phyloP scores from a whole-genome alignment of 2,888 invertebrate genomes.

The Drosophila colorata region DNA sequence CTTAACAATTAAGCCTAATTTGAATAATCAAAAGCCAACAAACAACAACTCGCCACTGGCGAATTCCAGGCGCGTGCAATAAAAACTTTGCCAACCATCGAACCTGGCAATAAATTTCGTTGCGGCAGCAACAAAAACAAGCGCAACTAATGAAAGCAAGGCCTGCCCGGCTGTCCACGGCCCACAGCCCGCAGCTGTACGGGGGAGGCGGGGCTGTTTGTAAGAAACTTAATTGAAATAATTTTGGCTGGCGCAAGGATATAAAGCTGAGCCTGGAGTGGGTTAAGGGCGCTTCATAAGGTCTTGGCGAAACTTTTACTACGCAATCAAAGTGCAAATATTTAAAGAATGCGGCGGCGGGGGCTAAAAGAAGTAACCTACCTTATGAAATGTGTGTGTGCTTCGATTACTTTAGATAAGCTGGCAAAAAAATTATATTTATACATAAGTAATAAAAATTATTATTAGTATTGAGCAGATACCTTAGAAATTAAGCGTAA shows the following conservation, averaged over 20 bases:
- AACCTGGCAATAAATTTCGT: slow-evolving; percentile 75
- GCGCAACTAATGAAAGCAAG: slow-evolving; percentile 72
- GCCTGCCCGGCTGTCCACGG: slow-evolving; percentile 18
- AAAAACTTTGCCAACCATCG: slow-evolving; percentile 74
- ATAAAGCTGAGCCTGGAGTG: slow-evolving; percentile 1
- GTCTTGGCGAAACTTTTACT: slow-evolving; percentile 52
- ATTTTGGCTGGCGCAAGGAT: slow-evolving; percentile 52
- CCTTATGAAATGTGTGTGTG: slow-evolving; percentile 7
- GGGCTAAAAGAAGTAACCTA: background rate
- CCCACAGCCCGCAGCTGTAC: slow-evolving; percentile 3
- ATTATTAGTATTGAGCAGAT: too few relatives aligned
- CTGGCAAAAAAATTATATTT: background rate
- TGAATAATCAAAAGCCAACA: slow-evolving; percentile 79
- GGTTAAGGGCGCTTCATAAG: slow-evolving; percentile 2
- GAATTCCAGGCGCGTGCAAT: slow-evolving; percentile 59
- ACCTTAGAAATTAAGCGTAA: too few relatives aligned
- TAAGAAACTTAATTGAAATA: slow-evolving; percentile 78
- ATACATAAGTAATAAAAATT: too few relatives aligned
- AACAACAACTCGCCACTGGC: slow-evolving; percentile 50
- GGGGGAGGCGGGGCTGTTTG: slow-evolving; percentile 28
- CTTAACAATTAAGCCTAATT: slow-evolving; percentile 76
- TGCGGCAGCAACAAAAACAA: slow-evolving; percentile 59
- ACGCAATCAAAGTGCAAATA: slow-evolving; percentile 67
- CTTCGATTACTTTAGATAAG: slow-evolving; percentile 7
- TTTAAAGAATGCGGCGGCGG: slow-evolving; percentile 15